Evolutionary conservation across 1,140 invertebrate species (phyloP).

Genomic region (Lerema accius): DNA sequence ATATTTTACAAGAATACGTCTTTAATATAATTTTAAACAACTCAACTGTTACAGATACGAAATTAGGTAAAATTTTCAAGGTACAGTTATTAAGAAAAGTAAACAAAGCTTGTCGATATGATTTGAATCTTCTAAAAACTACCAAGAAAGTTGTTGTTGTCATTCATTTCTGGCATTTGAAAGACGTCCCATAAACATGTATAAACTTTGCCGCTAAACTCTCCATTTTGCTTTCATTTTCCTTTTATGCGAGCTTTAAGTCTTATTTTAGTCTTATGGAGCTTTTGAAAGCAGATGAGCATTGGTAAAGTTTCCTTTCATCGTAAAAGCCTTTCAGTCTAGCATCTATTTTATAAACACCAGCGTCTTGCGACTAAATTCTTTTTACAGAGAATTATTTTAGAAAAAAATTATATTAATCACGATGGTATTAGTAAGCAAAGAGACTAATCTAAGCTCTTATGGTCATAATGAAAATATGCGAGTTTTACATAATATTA

Average conservation of each 20-base stretch:
- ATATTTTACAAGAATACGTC: too few relatives aligned
- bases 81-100: too few relatives aligned
- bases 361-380: not conserved
- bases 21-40: too few relatives aligned
- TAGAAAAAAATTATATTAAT: not conserved
- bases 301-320: constrained; percentile 23
- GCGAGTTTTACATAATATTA: too few relatives aligned
- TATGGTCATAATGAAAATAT: too few relatives aligned
- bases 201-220: not conserved
- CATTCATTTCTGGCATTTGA: not conserved
- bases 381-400: not conserved
- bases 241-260: constrained; percentile 13
- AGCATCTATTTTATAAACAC: not conserved
- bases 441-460: too few relatives aligned
- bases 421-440: too few relatives aligned
- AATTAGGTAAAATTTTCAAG: too few relatives aligned
- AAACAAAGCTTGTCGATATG: too few relatives aligned
- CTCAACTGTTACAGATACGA: too few relatives aligned
- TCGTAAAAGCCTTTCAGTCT: constrained; percentile 20
- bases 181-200: not conserved
- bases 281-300: constrained; percentile 20
- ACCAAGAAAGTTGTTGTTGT: not conserved
- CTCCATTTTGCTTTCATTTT: constrained; percentile 6
- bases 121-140: not conserved
- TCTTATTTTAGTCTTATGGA: not conserved